Evolutionary conservation across 2,888 invertebrate genomes (phyloP).

Genomic region (Graphium colonna): DNA sequence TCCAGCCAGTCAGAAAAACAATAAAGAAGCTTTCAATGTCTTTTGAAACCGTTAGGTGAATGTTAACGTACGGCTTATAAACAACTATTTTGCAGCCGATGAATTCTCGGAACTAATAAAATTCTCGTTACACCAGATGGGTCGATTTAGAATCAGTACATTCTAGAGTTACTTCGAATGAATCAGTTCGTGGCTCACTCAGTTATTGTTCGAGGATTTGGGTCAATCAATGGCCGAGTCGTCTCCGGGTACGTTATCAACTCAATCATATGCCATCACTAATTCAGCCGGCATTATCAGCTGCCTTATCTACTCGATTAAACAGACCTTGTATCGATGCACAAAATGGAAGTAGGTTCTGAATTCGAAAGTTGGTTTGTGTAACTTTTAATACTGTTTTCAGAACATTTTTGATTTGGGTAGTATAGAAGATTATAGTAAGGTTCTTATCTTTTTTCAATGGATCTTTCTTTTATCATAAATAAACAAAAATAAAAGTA

Average conservation of each 20-base stretch:
- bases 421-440: no score
- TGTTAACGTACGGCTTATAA: neutral
- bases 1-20: no score
- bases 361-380: no score
- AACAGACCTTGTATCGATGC: neutral
- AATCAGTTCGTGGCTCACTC: constrained; percentile 22
- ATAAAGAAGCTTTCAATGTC: no score
- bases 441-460: no score
- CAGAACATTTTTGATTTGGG: no score
- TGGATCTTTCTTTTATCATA: no score
- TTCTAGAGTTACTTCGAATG: neutral
- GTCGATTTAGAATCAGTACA: neutral
- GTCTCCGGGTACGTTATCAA: constrained; percentile 16
- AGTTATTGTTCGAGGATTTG: constrained; percentile 64
- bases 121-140: neutral
- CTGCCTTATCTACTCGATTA: neutral
- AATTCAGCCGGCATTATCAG: neutral
- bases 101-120: neutral
- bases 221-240: constrained; percentile 59
- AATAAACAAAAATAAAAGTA: no score
- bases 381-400: no score
- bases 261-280: constrained; percentile 11
- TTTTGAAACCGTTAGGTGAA: no score
- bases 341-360: no score
- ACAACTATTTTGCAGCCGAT: neutral